Evolutionary conservation across 2,888 invertebrate genomes (phyloP).

Genomic region (Thereva nobilitata): DNA sequence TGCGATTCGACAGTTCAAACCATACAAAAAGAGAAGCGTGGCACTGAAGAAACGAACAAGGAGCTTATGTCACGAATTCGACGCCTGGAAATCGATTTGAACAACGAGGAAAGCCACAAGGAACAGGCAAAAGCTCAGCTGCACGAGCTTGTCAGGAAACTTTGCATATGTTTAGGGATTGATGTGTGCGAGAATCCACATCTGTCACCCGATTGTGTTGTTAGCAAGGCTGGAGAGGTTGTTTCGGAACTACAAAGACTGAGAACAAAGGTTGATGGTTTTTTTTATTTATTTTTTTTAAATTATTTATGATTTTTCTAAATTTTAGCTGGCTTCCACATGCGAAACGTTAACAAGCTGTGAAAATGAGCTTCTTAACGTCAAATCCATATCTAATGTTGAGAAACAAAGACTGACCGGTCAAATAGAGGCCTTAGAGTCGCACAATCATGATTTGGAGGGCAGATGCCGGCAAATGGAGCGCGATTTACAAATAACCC

Average conservation of each 20-base stretch:
- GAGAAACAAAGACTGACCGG: slow-evolving; percentile 78
- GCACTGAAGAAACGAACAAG: slow-evolving; percentile 75
- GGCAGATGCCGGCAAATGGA: slow-evolving; percentile 74
- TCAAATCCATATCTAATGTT: slow-evolving; percentile 54
- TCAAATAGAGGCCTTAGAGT: slow-evolving; percentile 60
- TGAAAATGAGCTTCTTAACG: slow-evolving; percentile 54
- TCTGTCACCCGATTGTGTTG: slow-evolving; percentile 69
- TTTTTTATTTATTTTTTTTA: not conserved
- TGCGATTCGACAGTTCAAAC: slow-evolving; percentile 74
- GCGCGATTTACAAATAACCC: slow-evolving; percentile 74
- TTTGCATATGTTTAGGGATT: slow-evolving; percentile 72
- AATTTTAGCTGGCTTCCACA: slow-evolving; percentile 48
- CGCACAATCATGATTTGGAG: slow-evolving; percentile 72
- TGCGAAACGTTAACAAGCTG: slow-evolving; percentile 59
- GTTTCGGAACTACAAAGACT: slow-evolving; percentile 73
- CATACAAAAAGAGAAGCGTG: slow-evolving; percentile 72
- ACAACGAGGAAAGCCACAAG: slow-evolving; percentile 75
- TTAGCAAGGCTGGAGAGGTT: slow-evolving; percentile 77
- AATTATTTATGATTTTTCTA: slow-evolving; percentile 12
- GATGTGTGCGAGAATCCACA: slow-evolving; percentile 71
- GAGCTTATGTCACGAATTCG: slow-evolving; percentile 76
- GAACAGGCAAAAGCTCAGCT: slow-evolving; percentile 68
- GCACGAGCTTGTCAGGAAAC: slow-evolving; percentile 72
- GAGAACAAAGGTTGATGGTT: slow-evolving; percentile 60
- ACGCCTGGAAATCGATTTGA: slow-evolving; percentile 71